Percentiles rank a stretch among this genome's conserved stretches.
phyloP scores from a whole-genome alignment of 1,140 invertebrate species.

The Rhagoletis pomonella region DNA sequence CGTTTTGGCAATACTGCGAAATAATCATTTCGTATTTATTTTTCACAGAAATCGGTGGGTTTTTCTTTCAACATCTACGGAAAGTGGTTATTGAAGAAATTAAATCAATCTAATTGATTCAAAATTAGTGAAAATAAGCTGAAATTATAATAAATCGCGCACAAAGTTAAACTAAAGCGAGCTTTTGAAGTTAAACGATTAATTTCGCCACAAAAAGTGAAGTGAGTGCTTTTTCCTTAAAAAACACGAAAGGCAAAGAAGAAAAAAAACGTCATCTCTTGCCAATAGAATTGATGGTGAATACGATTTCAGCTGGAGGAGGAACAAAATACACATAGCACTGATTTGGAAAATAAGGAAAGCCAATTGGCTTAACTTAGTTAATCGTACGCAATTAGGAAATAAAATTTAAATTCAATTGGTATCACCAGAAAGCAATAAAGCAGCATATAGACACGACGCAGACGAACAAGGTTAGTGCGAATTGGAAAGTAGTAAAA shows the following conservation, averaged over 20 bases:
- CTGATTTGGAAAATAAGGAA: background rate
- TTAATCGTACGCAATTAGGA: background rate
- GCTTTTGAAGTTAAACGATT: background rate
- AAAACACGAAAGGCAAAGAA: background rate
- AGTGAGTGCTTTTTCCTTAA: background rate
- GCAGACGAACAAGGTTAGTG: slow-evolving; percentile 44
- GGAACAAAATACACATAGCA: background rate
- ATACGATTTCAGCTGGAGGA: background rate
- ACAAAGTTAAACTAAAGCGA: background rate
- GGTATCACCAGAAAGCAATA: background rate
- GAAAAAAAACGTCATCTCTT: slow-evolving; percentile 33
- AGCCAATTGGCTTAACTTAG: background rate
- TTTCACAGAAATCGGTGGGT: slow-evolving; percentile 21
- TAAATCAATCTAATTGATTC: background rate
- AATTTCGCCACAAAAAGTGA: background rate
- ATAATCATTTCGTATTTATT: slow-evolving; percentile 40
- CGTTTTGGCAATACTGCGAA: slow-evolving; percentile 25
- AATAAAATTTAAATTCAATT: background rate
- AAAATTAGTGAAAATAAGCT: background rate
- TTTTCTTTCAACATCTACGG: background rate
- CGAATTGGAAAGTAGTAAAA: slow-evolving; percentile 29
- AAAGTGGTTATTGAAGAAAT: background rate
- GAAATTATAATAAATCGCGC: slow-evolving; percentile 11
- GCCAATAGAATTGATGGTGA: slow-evolving; percentile 9
- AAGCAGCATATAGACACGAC: background rate